Evolutionary conservation across 2,888 invertebrate species (phyloP), one percentile per base, ranked within the genome.

Genomic region (Tachina fera): DNA sequence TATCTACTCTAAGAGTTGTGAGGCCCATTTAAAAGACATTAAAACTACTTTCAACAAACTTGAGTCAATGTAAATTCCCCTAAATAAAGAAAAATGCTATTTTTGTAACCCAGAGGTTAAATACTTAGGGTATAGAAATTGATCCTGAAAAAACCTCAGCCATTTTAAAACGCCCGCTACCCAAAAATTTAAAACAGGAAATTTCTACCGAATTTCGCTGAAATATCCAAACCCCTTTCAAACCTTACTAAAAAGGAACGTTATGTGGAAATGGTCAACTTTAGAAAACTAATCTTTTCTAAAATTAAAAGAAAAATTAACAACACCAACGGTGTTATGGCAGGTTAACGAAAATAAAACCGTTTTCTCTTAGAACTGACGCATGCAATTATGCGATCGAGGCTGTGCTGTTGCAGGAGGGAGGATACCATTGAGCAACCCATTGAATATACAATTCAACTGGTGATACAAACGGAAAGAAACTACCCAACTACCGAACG

Each of bases 121-220:
- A n/a, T n/a, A n/a, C n/a, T n/a, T n/a, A n/a, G n/a, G n/a, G n/a
- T n/a, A n/a, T n/a, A n/a, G n/a, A n/a, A n/a, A n/a, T n/a, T n/a
- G n/a, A n/a, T n/a, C n/a, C n/a, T n/a, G n/a, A n/a, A n/a, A n/a
- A n/a, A n/a, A n/a, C n/a, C n/a, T n/a, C n/a, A n/a, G n/a, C n/a
- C n/a, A n/a, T n/a, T n/a, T n/a, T n/a, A n/a, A n/a, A n/a, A n/a
- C n/a, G n/a, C n/a, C n/a, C n/a, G n/a, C n/a, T n/a, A n/a, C n/a
- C n/a, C n/a, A n/a, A n/a, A n/a, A n/a, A n/a, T n/a, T 87, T 10
- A 90, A 91, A 60, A 89, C 90, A 67, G 89, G 47, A 47, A 84
- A 14, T 88, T 87, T 58, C 76, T 88, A 43, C 65, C 67, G 1
- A 19, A 70, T 14, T 86, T 83, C 79, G 85, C 83, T 1, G n/a